Evolutionary conservation across 1,140 invertebrate species (phyloP).

Genomic region (Caenorhabditis brenneri): DNA sequence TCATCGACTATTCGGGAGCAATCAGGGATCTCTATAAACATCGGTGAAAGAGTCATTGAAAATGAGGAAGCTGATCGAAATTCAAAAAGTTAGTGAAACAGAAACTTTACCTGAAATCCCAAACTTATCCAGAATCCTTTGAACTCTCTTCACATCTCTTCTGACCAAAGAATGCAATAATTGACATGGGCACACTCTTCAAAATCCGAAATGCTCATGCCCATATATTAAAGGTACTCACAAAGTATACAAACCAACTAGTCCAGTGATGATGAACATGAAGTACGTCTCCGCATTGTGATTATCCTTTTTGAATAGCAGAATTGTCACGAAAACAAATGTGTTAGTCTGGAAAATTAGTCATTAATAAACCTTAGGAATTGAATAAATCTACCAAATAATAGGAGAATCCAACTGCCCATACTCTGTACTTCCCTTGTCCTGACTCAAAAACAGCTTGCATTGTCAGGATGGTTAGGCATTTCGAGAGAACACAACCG

Average conservation of each 20-base stretch:
- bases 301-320: neutral
- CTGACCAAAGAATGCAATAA: neutral
- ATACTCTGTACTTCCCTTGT: neutral
- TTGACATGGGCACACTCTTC: neutral
- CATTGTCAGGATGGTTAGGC: neutral
- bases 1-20: neutral
- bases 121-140: neutral
- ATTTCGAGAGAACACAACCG: neutral
- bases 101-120: neutral
- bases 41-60: neutral
- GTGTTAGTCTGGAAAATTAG: neutral
- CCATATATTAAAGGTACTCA: neutral
- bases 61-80: too few species aligned
- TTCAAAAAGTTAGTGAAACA: too few species aligned
- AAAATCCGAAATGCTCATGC: neutral
- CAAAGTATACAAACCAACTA: neutral
- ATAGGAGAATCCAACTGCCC: neutral
- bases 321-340: neutral
- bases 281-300: neutral
- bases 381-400: neutral
- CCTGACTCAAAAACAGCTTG: conserved; percentile 6
- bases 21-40: neutral
- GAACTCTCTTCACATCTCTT: neutral
- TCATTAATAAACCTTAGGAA: neutral
- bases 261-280: neutral